Conservation (phyloP, 2,113 vertebrate species). For the Propithecus coquereli region DNA sequence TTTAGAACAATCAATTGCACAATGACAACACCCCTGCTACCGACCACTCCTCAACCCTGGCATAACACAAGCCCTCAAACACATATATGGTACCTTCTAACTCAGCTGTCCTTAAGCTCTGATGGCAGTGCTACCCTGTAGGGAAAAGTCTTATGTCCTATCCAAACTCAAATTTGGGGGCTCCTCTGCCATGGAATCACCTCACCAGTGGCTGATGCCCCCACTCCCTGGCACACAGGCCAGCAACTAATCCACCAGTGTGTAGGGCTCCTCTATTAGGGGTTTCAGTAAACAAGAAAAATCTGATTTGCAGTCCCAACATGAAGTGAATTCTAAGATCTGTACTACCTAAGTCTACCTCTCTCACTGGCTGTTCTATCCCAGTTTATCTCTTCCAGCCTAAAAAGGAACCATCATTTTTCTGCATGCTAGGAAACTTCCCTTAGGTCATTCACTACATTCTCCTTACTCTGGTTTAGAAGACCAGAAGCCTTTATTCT, state of each 20-base stretch:
- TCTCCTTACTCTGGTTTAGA: not conserved
- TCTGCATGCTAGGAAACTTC: not conserved
- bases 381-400: not conserved
- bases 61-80: not conserved
- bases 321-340: not conserved
- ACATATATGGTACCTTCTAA: not conserved
- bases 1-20: not conserved
- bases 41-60: rapidly evolving
- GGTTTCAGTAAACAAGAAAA: not conserved
- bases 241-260: not conserved
- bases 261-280: not conserved
- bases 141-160: not conserved
- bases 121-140: not conserved
- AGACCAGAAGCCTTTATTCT: not conserved
- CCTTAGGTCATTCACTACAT: not conserved
- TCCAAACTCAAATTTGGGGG: not conserved
- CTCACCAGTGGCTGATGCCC: not conserved
- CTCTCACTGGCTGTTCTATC: not conserved
- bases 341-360: not conserved
- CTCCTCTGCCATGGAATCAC: not conserved
- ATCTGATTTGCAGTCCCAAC: not conserved
- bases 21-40: not conserved
- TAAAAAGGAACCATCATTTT: not conserved
- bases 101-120: not conserved
- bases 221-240: not conserved